Evolutionary conservation across 2,888 invertebrate genomes (phyloP).

Genomic region (Agriopis aurantiaria): DNA sequence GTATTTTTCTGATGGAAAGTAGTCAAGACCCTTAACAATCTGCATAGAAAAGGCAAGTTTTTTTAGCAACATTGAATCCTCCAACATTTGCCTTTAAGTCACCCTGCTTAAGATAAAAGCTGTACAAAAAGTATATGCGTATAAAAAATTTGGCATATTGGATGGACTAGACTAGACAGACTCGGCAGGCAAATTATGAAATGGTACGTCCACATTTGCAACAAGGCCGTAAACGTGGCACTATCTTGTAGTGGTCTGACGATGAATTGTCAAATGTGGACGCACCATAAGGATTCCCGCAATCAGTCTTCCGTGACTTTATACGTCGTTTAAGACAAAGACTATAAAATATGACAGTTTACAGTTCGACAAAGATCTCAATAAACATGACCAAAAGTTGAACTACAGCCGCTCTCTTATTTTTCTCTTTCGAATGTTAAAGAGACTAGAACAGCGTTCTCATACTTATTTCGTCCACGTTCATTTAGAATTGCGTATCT

Average conservation of each 20-base stretch:
- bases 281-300: background rate
- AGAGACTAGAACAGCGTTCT: background rate
- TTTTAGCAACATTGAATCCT: background rate
- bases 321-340: background rate
- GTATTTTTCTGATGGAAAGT: background rate
- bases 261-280: background rate
- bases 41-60: background rate
- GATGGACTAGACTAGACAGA: conserved; percentile 36
- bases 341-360: background rate
- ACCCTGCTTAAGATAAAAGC: conserved; percentile 4
- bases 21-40: background rate
- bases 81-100: background rate
- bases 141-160: conserved; percentile 39
- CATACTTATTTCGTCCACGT: background rate
- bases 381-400: background rate
- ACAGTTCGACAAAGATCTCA: background rate
- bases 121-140: conserved; percentile 25
- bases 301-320: conserved; percentile 16
- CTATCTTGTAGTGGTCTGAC: background rate
- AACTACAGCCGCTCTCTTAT: background rate
- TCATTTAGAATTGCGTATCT: background rate
- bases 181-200: background rate
- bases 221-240: background rate
- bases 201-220: background rate
- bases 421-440: background rate